Conservation (phyloP, 1,140 invertebrate species). For the Nasonia longicornis region DNA sequence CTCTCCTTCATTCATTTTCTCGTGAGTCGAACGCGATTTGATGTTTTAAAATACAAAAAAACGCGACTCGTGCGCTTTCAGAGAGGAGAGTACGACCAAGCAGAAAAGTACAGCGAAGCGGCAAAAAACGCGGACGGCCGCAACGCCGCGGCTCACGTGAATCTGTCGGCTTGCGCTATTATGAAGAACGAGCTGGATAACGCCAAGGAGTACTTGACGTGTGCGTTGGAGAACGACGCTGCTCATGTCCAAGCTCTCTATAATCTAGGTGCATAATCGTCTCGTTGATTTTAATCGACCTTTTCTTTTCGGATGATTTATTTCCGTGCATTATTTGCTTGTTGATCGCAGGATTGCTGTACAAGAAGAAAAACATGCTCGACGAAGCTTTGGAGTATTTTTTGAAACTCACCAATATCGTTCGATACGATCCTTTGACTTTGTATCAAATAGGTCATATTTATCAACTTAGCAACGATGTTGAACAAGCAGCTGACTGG, state of each 20-base stretch:
- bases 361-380: slow-evolving; percentile 78
- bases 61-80: slow-evolving; percentile 59
- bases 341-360: slow-evolving; percentile 73
- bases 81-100: slow-evolving; percentile 87
- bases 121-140: slow-evolving; percentile 83
- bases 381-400: slow-evolving; percentile 86
- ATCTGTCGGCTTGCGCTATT: slow-evolving; percentile 88
- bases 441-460: slow-evolving; percentile 88
- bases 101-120: slow-evolving; percentile 83
- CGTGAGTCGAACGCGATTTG: slow-evolving; percentile 67
- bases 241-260: slow-evolving; percentile 92
- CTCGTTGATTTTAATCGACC: neutral
- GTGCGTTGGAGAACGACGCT: slow-evolving; percentile 85
- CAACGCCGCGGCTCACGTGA: slow-evolving; percentile 88
- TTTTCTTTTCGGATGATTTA: too few species aligned
- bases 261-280: slow-evolving; percentile 77
- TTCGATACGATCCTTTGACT: slow-evolving; percentile 85
- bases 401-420: slow-evolving; percentile 83
- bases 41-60: too few species aligned
- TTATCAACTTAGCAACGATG: slow-evolving; percentile 81
- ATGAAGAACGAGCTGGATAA: slow-evolving; percentile 79
- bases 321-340: neutral
- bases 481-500: slow-evolving; percentile 83
- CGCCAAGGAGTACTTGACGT: slow-evolving; percentile 82
- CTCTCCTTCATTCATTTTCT: slow-evolving; percentile 90